Percentiles rank a stretch among this genome's conserved stretches.
Evolutionary conservation across 35 echinoderm and acorn worm species (phyloP).

Genomic region (Apostichopus californicus): DNA sequence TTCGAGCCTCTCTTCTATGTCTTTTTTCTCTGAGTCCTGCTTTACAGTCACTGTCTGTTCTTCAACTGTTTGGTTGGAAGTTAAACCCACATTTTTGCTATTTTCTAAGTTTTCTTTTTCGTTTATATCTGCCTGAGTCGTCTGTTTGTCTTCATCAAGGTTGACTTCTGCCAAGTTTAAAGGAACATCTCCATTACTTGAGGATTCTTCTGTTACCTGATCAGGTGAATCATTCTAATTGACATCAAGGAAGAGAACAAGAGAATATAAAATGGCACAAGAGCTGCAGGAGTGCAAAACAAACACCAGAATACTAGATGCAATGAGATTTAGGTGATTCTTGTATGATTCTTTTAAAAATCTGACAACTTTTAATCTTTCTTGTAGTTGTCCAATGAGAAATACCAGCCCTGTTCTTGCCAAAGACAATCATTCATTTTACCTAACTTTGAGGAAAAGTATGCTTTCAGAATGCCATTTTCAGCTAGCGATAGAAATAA

Average conservation of each 20-base stretch:
- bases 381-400: no score
- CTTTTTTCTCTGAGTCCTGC: conserved; percentile 7
- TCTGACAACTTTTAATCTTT: no score
- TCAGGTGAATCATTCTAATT: neutral
- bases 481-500: no score
- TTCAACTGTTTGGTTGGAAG: conserved; percentile 12
- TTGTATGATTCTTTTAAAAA: no score
- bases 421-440: no score
- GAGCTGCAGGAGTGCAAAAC: no score
- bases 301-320: no score
- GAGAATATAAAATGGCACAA: no score
- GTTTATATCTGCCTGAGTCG: neutral
- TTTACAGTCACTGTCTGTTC: neutral
- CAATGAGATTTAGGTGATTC: no score
- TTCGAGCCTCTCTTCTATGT: neutral
- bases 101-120: neutral
- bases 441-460: no score
- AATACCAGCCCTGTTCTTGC: no score
- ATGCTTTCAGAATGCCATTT: no score
- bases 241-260: neutral
- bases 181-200: neutral
- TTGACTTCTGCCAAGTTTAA: neutral
- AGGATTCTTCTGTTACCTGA: neutral
- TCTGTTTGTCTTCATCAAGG: neutral
- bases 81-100: neutral